phyloP scores from a whole-genome alignment of 2,797 vertebrate genomes.

The Girardinus metallicus region DNA sequence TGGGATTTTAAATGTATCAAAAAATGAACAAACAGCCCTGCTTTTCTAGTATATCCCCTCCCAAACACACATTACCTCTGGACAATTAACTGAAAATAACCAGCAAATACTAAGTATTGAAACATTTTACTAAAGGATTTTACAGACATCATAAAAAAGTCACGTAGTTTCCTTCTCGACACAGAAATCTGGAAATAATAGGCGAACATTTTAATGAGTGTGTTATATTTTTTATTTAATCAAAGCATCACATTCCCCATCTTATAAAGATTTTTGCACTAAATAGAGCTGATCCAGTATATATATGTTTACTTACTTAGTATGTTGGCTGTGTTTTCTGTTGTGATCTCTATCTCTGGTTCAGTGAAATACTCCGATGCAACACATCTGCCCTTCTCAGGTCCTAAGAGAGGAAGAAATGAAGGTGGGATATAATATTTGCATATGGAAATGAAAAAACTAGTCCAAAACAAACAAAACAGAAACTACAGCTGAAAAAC shows the following conservation, averaged over 20 bases:
- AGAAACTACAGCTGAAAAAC: slow-evolving; percentile 8
- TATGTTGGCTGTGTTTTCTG: slow-evolving; percentile 92
- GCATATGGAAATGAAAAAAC: slow-evolving; percentile 1
- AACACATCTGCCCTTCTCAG: slow-evolving; percentile 85
- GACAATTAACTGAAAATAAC: no score
- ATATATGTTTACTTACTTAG: slow-evolving; percentile 81
- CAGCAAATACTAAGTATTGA: not conserved
- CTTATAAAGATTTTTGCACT: no score
- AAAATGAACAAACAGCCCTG: not conserved
- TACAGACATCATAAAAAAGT: not conserved
- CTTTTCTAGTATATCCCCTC: not conserved
- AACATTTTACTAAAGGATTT: not conserved
- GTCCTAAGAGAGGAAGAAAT: slow-evolving; percentile 52
- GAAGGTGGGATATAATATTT: not conserved
- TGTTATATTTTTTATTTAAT: not conserved
- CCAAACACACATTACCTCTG: not conserved
- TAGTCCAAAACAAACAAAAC: not conserved
- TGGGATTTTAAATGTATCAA: not conserved
- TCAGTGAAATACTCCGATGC: slow-evolving; percentile 90
- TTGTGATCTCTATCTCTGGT: slow-evolving; percentile 89
- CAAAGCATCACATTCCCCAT: not conserved
- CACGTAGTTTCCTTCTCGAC: not conserved
- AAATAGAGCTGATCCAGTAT: not conserved
- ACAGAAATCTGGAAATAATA: not conserved
- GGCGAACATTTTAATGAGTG: not conserved